Evolutionary conservation across 2,888 invertebrate genomes (phyloP).

Genomic region (Tenthredo scrophulariae): DNA sequence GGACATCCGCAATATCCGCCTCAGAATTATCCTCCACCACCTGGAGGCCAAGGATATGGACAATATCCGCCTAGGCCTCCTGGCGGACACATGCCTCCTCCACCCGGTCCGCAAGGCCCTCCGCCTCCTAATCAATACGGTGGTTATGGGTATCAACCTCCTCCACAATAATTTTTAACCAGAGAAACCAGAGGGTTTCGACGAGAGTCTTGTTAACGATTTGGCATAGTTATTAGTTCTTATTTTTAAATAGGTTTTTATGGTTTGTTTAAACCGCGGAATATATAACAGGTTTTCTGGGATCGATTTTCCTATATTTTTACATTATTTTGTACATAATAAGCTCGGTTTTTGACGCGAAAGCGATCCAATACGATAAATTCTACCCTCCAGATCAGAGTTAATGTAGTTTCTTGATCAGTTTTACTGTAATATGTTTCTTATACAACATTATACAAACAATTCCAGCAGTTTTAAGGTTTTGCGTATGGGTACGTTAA

Average conservation of each 20-base stretch:
- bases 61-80: slow-evolving; percentile 83
- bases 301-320: slow-evolving; percentile 22
- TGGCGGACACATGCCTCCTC: slow-evolving; percentile 81
- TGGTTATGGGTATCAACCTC: slow-evolving; percentile 90
- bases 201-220: slow-evolving; percentile 4
- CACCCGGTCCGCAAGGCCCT: slow-evolving; percentile 85
- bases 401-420: background rate
- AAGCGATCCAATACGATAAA: background rate
- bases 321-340: slow-evolving; percentile 42
- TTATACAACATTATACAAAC: slow-evolving; percentile 9
- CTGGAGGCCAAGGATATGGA: slow-evolving; percentile 84
- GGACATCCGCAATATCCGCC: slow-evolving; percentile 83
- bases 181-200: slow-evolving; percentile 43
- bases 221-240: background rate
- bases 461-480: slow-evolving; percentile 12
- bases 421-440: background rate
- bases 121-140: slow-evolving; percentile 88
- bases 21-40: slow-evolving; percentile 82
- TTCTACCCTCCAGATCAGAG: background rate
- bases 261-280: background rate
- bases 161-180: slow-evolving; percentile 81
- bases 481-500: slow-evolving; percentile 12
- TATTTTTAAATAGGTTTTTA: slow-evolving; percentile 11
- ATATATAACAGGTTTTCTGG: slow-evolving; percentile 2
- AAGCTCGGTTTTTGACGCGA: background rate